Percentiles rank a stretch among this genome's conserved stretches.
Evolutionary conservation across 2,113 vertebrate species (phyloP).

Genomic region (Cervus canadensis): DNA sequence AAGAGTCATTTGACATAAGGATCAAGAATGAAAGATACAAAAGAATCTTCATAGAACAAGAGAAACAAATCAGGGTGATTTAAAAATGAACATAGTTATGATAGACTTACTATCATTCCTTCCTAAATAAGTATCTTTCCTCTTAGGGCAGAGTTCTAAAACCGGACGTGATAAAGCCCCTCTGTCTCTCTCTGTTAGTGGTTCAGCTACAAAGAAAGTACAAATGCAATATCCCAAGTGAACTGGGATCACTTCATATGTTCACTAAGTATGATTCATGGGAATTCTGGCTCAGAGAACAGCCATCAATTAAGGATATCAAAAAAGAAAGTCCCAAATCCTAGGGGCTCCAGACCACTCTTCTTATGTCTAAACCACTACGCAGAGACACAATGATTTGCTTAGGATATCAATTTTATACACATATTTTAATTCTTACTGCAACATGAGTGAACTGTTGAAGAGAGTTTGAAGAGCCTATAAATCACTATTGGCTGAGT

Average conservation of each 20-base stretch:
- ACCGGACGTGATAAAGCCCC: background rate
- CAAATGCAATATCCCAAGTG: background rate
- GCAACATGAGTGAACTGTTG: background rate
- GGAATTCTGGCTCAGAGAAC: background rate
- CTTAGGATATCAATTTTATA: slow-evolving; percentile 18
- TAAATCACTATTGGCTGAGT: background rate
- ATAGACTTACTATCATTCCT: background rate
- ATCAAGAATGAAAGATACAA: slow-evolving; percentile 33
- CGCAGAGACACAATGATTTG: background rate
- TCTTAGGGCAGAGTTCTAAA: background rate
- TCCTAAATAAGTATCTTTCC: background rate
- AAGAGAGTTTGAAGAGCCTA: slow-evolving; percentile 3
- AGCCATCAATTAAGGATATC: background rate
- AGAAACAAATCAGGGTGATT: background rate
- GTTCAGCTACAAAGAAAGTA: background rate
- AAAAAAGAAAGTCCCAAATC: background rate
- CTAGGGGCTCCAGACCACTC: background rate
- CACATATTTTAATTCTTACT: slow-evolving; percentile 40
- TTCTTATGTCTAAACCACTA: background rate
- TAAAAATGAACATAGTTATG: background rate
- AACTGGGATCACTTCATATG: background rate
- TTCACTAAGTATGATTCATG: background rate
- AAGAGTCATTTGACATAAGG: background rate
- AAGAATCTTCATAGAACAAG: background rate
- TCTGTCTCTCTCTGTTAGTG: background rate